Conservation (phyloP, 2,113 vertebrate species). For the Nesogale talazaci region DNA sequence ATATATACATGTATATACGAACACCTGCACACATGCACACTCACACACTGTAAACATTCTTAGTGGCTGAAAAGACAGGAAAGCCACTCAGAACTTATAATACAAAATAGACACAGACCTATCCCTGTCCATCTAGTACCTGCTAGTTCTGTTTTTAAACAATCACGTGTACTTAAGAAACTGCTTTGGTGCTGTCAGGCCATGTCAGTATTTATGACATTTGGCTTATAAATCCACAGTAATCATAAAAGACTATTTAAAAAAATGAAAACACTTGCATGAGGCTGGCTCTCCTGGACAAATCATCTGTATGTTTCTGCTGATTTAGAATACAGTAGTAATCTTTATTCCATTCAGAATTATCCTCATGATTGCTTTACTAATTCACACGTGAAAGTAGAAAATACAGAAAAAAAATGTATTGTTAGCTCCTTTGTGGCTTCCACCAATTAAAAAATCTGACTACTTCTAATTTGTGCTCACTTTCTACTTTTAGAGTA, state of each 20-base stretch:
- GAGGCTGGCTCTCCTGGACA: neutral
- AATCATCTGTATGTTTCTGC: neutral
- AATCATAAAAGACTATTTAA: neutral
- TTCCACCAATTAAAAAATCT: slow-evolving; percentile 50
- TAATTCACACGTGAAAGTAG: neutral
- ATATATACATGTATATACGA: neutral
- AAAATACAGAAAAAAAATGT: slow-evolving; percentile 51
- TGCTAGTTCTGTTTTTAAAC: slow-evolving; percentile 16
- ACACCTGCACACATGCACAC: too few relatives aligned
- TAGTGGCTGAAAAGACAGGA: neutral
- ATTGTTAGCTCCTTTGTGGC: neutral
- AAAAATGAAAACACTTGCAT: neutral
- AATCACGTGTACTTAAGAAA: neutral
- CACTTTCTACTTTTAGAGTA: slow-evolving; percentile 16
- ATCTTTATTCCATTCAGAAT: slow-evolving; percentile 44
- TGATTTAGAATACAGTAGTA: neutral
- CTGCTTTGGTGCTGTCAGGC: neutral
- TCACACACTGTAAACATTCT: neutral
- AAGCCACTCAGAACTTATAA: slow-evolving; percentile 42
- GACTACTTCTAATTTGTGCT: neutral
- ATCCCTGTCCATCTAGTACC: neutral
- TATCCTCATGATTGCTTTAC: slow-evolving; percentile 24
- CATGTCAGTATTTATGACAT: neutral
- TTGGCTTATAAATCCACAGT: neutral
- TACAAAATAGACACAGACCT: neutral